A percentile compares a stretch with the other conserved stretches of the same genome.
Conservation (phyloP, 2,797 vertebrate genomes). For the Coregonus sp. region DNA sequence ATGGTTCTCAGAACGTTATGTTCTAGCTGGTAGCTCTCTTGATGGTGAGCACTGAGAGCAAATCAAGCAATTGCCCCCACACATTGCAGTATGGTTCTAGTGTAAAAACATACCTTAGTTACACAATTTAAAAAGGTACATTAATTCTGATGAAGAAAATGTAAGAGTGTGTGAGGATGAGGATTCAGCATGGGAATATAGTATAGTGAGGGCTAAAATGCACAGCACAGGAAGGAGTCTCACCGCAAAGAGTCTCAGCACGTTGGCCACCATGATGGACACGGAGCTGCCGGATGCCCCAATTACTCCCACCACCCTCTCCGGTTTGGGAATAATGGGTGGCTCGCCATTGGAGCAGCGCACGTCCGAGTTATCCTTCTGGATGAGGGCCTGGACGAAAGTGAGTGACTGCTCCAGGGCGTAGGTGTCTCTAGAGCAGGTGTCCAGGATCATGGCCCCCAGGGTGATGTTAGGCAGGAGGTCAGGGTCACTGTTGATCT, state of each 20-base stretch:
- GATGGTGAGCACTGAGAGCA: too few species aligned
- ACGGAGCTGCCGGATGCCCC: slow-evolving; percentile 91
- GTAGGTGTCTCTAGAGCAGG: slow-evolving; percentile 89
- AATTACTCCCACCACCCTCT: slow-evolving; percentile 87
- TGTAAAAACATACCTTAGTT: too few species aligned
- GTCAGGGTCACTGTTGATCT: slow-evolving; percentile 86
- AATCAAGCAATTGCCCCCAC: too few species aligned
- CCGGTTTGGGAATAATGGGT: slow-evolving; percentile 82
- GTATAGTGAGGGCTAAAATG: not conserved
- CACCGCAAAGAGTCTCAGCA: slow-evolving; percentile 86
- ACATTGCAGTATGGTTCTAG: too few species aligned
- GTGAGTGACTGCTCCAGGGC: slow-evolving; percentile 88
- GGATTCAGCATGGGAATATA: not conserved
- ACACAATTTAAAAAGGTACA: too few species aligned
- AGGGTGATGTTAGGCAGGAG: slow-evolving; percentile 89
- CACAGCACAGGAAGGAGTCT: slow-evolving; percentile 38
- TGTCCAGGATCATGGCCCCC: slow-evolving; percentile 88
- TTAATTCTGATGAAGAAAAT: not conserved
- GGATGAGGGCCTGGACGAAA: slow-evolving; percentile 88
- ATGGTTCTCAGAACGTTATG: too few species aligned
- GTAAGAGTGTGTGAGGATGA: not conserved
- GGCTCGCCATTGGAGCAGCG: slow-evolving; percentile 84
- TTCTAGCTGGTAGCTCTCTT: too few species aligned
- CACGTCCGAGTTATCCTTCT: slow-evolving; percentile 81
- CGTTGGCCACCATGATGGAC: slow-evolving; percentile 96